A percentile compares a stretch with the other conserved stretches of the same genome.
phyloP scores from a whole-genome alignment of 1,140 invertebrate genomes.

The Eurosta solidaginis region DNA sequence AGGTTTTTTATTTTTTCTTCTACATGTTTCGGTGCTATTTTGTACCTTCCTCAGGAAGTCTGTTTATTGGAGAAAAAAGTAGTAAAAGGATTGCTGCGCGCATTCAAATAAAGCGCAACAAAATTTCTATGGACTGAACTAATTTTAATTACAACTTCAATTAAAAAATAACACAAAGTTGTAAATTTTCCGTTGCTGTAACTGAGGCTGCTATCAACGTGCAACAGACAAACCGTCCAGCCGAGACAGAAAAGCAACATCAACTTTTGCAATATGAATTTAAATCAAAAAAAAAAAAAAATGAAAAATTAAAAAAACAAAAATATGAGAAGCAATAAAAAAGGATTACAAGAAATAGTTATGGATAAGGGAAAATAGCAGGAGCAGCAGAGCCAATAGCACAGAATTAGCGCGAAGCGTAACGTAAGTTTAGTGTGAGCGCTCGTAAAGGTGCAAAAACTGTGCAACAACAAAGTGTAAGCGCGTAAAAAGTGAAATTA shows the following conservation, averaged over 20 bases:
- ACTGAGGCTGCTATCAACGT: background rate
- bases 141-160: conserved; percentile 32
- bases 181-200: background rate
- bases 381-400: no score
- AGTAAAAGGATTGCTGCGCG: background rate
- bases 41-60: no score
- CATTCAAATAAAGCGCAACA: conserved; percentile 11
- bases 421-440: conserved; percentile 19
- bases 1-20: no score
- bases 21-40: no score
- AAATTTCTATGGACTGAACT: conserved; percentile 31
- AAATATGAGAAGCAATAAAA: background rate
- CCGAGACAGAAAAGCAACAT: background rate
- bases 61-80: background rate
- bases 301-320: background rate
- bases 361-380: background rate
- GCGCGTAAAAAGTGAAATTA: conserved; percentile 47
- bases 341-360: conserved; percentile 9
- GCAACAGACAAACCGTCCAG: conserved; percentile 14
- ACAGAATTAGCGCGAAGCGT: conserved; percentile 36
- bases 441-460: conserved; percentile 4
- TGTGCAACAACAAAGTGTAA: conserved; percentile 15
- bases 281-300: background rate
- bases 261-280: background rate
- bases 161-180: conserved; percentile 32